Evolutionary conservation across 2,888 invertebrate genomes (phyloP).

Genomic region (Cloeon dipterum): DNA sequence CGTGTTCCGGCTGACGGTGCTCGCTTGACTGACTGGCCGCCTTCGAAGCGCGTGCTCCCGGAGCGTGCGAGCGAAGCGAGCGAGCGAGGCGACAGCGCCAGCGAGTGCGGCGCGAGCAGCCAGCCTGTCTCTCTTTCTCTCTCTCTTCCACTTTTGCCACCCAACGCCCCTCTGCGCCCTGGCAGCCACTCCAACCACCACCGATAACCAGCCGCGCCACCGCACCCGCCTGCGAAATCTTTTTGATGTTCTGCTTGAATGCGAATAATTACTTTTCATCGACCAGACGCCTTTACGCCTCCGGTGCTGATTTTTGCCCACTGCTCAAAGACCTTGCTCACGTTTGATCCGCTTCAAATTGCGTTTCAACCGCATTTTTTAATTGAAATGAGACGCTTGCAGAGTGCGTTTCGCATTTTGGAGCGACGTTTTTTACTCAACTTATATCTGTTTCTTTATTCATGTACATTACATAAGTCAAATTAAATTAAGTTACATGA

Average conservation of each 20-base stretch:
- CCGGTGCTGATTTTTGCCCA: background rate
- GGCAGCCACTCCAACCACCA: background rate
- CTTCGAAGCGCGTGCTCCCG: constrained; percentile 7
- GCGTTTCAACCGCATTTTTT: too few species aligned
- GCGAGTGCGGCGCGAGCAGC: constrained; percentile 11
- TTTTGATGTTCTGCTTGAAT: background rate
- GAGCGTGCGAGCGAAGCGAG: constrained; percentile 18
- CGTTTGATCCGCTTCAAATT: too few species aligned
- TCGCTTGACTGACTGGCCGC: constrained; percentile 5
- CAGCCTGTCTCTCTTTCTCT: background rate
- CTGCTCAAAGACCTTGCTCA: background rate
- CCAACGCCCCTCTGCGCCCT: background rate
- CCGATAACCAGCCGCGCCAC: background rate
- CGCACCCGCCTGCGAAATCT: background rate
- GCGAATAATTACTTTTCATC: background rate
- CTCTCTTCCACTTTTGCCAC: background rate
- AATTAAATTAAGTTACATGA: too few species aligned
- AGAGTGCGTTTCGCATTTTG: too few species aligned
- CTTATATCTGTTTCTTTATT: too few species aligned
- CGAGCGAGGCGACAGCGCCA: constrained; percentile 8
- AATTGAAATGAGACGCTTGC: too few species aligned
- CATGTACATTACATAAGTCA: too few species aligned
- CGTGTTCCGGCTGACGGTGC: constrained; percentile 3
- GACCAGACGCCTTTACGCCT: background rate
- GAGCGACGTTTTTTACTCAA: too few species aligned